phyloP scores from a whole-genome alignment of 2,888 invertebrate species.

The Physocephala rufipes region DNA sequence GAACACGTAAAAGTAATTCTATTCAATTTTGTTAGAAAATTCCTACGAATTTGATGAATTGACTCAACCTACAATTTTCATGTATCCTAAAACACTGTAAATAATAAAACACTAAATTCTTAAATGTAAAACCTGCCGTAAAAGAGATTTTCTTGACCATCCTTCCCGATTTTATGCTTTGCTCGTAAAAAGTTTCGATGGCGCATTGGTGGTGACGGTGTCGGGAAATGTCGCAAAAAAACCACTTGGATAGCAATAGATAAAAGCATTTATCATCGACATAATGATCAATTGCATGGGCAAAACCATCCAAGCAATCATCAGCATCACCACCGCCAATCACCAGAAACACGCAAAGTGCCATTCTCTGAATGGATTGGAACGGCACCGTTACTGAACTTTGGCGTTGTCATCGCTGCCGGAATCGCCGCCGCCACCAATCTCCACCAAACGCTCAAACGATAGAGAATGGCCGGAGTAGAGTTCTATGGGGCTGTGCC shows the following conservation, averaged over 20 bases:
- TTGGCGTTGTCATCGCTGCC: not conserved
- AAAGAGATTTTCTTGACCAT: too few relatives aligned
- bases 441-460: not conserved
- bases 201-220: not conserved
- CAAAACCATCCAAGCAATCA: slow-evolving; percentile 32
- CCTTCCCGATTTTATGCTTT: too few relatives aligned
- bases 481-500: not conserved
- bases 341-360: slow-evolving; percentile 32
- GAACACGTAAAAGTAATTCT: too few relatives aligned
- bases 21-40: too few relatives aligned
- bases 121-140: not conserved
- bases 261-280: slow-evolving; percentile 31
- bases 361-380: slow-evolving; percentile 29
- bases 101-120: not conserved
- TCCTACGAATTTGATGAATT: too few relatives aligned
- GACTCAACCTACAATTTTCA: too few relatives aligned
- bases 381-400: slow-evolving; percentile 33
- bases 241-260: slow-evolving; percentile 36
- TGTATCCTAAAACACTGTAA: not conserved
- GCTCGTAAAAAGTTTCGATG: not conserved
- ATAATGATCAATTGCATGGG: slow-evolving; percentile 20
- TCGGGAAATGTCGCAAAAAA: slow-evolving; percentile 18
- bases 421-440: too few relatives aligned
- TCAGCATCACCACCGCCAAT: slow-evolving; percentile 26
- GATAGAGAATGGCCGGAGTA: too few relatives aligned